Base-by-base conservation (phyloP, 2,888 invertebrate genomes). In the Heteromurus nitidus region DNA sequence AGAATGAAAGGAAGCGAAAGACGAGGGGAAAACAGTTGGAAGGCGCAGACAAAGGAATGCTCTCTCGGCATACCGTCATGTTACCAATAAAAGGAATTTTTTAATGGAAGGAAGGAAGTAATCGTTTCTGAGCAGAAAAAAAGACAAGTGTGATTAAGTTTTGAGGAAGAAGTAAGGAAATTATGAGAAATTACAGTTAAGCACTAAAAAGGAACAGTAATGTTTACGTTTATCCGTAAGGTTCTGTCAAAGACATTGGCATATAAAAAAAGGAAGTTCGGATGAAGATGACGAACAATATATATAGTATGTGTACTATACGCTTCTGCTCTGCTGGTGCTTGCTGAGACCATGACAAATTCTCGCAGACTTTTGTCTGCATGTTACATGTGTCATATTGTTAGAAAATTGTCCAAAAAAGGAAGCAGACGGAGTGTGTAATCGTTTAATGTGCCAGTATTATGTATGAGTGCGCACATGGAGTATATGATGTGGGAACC, bases 71-170 rank as follows among this genome's bases (percentile, higher is more conserved):
- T n/a, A n/a, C n/a, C n/a, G n/a, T n/a, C n/a, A n/a, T n/a, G n/a
- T 16, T n/a, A 3, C 50, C 50, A 50, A 5, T 5, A 36, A 13
- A 36, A 13, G 20, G n/a, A 58, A 58, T 22, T 11, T 58, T 22
- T 26, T 11, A 58, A 9, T 20, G 58, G 58, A 22, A 58, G 58
- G 58, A 58, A 58, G 58, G 58, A 58, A 58, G 58, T 58, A 58
- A 22, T 9, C 16, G 18, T 18, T n/a, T n/a, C n/a, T 58, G 58
- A 58, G 58, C 16, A 22, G 22, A 22, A 26, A n/a, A 50, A n/a
- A 50, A 50, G 50, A 18, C n/a, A 50, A 50, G 50, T 28, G 58
- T 58, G 58, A 58, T 5, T 3, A 55, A 58, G 28, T 24, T 58
- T 13, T 18, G 18, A 11, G 58, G 58, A 58, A 58, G 26, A 58